Percentiles rank a stretch among this genome's conserved stretches.
Conservation (phyloP, 2,113 vertebrate species). For the Archilochus colubris region DNA sequence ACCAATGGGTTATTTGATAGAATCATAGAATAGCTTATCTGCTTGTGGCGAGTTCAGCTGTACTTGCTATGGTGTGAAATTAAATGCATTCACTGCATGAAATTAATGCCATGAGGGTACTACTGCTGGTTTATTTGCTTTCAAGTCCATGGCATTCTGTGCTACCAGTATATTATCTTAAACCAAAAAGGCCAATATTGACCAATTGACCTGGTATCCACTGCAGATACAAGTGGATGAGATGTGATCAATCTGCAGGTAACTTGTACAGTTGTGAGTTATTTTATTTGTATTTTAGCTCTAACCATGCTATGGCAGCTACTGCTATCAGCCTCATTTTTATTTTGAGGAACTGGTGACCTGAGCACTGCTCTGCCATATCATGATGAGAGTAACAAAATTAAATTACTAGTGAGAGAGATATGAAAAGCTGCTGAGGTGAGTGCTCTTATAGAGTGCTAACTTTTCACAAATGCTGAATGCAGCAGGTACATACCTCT, state of each 20-base stretch:
- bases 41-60: not conserved
- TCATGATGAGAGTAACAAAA: not conserved
- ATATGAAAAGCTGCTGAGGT: not conserved
- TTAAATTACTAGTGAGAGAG: not conserved
- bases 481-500: not conserved
- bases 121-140: not conserved
- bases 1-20: not conserved
- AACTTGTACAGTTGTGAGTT: not conserved
- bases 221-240: not conserved
- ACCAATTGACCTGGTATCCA: not conserved
- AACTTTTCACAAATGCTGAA: not conserved
- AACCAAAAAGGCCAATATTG: not conserved
- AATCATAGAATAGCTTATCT: not conserved
- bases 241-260: not conserved
- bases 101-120: not conserved
- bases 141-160: not conserved
- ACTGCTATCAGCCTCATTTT: not conserved
- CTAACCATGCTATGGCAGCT: not conserved
- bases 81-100: not conserved
- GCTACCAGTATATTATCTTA: not conserved
- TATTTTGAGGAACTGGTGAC: not conserved
- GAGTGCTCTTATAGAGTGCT: rapidly evolving
- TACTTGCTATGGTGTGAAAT: not conserved
- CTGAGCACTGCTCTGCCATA: not conserved
- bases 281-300: not conserved